Conservation (phyloP, 1,140 invertebrate species). For the Lordiphosa mommai region DNA sequence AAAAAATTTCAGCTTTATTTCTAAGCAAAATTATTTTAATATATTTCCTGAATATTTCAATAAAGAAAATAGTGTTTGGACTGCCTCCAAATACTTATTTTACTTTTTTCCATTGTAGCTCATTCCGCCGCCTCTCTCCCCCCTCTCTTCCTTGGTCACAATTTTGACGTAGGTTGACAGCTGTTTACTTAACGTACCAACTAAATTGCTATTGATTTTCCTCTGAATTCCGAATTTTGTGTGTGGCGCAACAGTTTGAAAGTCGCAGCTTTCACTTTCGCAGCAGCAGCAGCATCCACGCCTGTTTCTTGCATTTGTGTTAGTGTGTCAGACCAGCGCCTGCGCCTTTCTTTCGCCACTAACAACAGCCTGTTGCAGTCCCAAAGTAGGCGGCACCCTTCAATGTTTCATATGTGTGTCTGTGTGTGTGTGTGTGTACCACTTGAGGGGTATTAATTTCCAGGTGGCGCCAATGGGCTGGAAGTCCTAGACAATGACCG, state of each 20-base stretch:
- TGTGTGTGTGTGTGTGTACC: neutral
- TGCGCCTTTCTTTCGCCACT: conserved; percentile 32
- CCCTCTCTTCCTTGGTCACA: neutral
- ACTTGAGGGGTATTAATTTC: conserved; percentile 20
- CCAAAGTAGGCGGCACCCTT: conserved; percentile 22
- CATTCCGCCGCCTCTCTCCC: neutral
- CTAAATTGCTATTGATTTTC: conserved; percentile 65
- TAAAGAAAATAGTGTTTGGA: too few relatives aligned
- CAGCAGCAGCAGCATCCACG: conserved; percentile 14
- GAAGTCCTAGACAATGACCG: conserved; percentile 65
- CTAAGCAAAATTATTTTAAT: too few relatives aligned
- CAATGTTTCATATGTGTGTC: neutral
- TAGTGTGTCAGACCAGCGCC: conserved; percentile 62
- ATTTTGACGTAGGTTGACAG: conserved; percentile 72
- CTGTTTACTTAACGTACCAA: conserved; percentile 56
- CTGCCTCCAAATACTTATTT: too few relatives aligned
- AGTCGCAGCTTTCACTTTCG: conserved; percentile 75
- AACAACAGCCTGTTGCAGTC: conserved; percentile 65
- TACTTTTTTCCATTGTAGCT: too few relatives aligned
- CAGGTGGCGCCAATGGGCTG: conserved; percentile 51
- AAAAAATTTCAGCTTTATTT: too few relatives aligned
- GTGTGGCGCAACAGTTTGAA: conserved; percentile 68
- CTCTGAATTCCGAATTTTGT: conserved; percentile 21
- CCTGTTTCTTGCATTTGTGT: conserved; percentile 59
- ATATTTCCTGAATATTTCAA: too few relatives aligned